These are phyloP conservation scores for Morpho achilles DNA, from an alignment of 2,888 invertebrate species.

Conservation along the genomic window DNA sequence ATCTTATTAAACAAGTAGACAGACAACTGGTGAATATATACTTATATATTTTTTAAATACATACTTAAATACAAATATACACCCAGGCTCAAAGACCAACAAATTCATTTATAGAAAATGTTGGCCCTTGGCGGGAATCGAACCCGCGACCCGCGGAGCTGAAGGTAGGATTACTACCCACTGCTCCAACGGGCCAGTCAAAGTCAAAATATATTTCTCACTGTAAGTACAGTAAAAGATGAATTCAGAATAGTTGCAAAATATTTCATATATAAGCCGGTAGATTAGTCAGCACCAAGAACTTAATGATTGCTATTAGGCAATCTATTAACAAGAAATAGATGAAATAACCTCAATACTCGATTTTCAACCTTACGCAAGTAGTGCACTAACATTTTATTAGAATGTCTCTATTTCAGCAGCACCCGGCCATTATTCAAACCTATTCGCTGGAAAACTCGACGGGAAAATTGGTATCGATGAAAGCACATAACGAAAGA, in stretches of 20 bases:
- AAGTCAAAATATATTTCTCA: too few species aligned
- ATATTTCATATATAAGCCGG: neutral
- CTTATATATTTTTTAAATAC: too few species aligned
- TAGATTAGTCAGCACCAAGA: neutral
- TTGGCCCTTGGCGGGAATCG: too few species aligned
- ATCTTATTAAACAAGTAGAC: too few species aligned
- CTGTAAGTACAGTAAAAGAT: too few species aligned
- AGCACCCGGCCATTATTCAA: conserved; percentile 10
- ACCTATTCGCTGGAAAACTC: conserved; percentile 8
- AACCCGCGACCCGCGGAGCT: too few species aligned
- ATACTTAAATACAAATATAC: too few species aligned
- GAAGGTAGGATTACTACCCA: too few species aligned
- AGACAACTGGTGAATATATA: too few species aligned
- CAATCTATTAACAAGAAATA: neutral
- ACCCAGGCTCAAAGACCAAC: too few species aligned
- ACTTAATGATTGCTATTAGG: conserved; percentile 1
- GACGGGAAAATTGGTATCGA: conserved; percentile 11
- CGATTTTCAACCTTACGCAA: neutral
- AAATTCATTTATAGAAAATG: too few species aligned
- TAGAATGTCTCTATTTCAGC: neutral
- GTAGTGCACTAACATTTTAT: neutral
- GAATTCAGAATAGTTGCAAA: neutral
- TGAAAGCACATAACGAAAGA: conserved; percentile 5
- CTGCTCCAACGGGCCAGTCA: too few species aligned
- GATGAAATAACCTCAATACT: neutral